These are phyloP conservation scores for Malurus leucopterus DNA, from an alignment of 2,797 vertebrate genomes.

Conservation along the genomic window DNA sequence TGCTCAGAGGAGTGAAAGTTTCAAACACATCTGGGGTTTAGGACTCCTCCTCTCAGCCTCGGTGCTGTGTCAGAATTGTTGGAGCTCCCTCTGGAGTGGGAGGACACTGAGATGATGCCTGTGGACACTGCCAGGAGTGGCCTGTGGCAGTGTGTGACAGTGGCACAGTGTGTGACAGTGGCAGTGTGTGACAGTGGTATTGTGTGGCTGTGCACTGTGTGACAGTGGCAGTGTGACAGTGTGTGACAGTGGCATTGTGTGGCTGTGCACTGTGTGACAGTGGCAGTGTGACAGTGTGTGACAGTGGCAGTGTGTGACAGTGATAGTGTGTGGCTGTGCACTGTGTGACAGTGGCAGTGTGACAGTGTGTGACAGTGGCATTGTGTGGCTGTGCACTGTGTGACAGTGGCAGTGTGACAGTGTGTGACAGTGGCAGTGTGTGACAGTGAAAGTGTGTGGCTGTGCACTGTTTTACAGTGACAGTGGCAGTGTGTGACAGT, in stretches of 20 bases:
- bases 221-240: too few relatives aligned
- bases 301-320: background rate
- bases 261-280: too few relatives aligned
- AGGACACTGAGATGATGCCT: rapidly evolving
- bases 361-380: background rate
- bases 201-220: background rate
- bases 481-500: background rate
- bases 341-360: too few relatives aligned
- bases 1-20: background rate
- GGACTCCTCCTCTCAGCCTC: background rate
- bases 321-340: background rate
- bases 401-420: background rate
- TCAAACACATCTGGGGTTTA: rapidly evolving
- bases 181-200: background rate
- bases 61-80: background rate
- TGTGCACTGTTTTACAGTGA: too few relatives aligned
- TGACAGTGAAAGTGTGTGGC: too few relatives aligned
- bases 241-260: background rate
- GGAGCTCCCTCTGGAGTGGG: background rate
- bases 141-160: background rate
- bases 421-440: background rate
- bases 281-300: background rate
- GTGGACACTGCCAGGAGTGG: background rate
- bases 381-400: background rate
- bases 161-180: background rate